Evolutionary conservation across 1,140 invertebrate genomes (phyloP).

Genomic region (Zaprionus camerounensis): DNA sequence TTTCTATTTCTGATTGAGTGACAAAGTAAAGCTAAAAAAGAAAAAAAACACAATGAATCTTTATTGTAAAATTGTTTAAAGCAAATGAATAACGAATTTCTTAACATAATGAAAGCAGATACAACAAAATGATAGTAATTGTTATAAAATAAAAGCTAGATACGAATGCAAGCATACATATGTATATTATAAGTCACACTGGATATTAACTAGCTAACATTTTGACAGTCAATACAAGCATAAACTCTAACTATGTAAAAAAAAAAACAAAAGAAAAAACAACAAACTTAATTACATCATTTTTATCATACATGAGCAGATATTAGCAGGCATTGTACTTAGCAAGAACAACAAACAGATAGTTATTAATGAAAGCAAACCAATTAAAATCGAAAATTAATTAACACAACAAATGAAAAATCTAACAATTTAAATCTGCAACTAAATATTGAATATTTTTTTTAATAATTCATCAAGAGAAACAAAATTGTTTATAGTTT

Average conservation of each 20-base stretch:
- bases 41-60: constrained; percentile 7
- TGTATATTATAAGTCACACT: constrained; percentile 44
- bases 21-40: constrained; percentile 15
- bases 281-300: constrained; percentile 28
- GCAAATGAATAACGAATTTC: constrained; percentile 67
- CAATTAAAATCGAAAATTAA: constrained; percentile 48
- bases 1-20: constrained; percentile 23
- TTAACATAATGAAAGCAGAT: constrained; percentile 47
- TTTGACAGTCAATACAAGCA: constrained; percentile 50
- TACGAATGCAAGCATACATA: constrained; percentile 21
- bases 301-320: constrained; percentile 37
- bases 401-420: constrained; percentile 33
- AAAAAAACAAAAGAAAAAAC: constrained; percentile 15
- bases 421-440: constrained; percentile 40
- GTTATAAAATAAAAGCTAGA: constrained; percentile 48
- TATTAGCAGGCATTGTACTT: constrained; percentile 52
- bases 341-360: constrained; percentile 38
- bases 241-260: constrained; percentile 2
- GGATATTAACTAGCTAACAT: constrained; percentile 45
- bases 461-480: constrained; percentile 32
- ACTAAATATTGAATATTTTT: constrained; percentile 30
- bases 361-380: constrained; percentile 38
- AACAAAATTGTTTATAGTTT: constrained; percentile 34
- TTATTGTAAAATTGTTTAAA: constrained; percentile 55
- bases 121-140: constrained; percentile 52